Evolutionary conservation across 1,140 invertebrate species (phyloP).

Genomic region (Formica selysi): DNA sequence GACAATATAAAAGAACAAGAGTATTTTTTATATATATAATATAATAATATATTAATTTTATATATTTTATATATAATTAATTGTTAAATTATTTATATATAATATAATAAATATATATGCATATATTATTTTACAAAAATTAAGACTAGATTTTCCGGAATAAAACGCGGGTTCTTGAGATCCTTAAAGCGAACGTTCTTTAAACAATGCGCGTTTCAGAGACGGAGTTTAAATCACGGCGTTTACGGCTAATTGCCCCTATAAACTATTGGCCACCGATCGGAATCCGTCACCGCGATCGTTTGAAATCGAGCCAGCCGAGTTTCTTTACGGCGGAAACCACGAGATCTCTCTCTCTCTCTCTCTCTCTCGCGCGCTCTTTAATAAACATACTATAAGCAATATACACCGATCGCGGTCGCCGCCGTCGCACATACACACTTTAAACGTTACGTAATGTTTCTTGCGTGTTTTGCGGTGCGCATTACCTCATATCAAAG

Average conservation of each 20-base stretch:
- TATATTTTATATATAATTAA: background rate
- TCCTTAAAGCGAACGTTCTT: background rate
- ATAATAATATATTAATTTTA: too few species aligned
- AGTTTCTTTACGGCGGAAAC: slow-evolving; percentile 64
- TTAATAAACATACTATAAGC: slow-evolving; percentile 66
- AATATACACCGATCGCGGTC: slow-evolving; percentile 13
- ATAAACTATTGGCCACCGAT: slow-evolving; percentile 25
- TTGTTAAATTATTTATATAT: background rate
- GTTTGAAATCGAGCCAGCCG: slow-evolving; percentile 22
- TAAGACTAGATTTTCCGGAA: background rate
- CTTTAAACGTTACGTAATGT: slow-evolving; percentile 76
- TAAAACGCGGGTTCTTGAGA: background rate
- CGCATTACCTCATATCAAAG: slow-evolving; percentile 80
- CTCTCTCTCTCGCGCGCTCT: slow-evolving; percentile 27
- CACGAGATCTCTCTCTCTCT: background rate
- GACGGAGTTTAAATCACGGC: background rate
- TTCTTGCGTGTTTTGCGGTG: slow-evolving; percentile 77
- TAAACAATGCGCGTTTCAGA: background rate
- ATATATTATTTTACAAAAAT: background rate
- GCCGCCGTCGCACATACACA: slow-evolving; percentile 46
- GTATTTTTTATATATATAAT: too few species aligned
- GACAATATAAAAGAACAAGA: too few species aligned
- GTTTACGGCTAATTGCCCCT: slow-evolving; percentile 4
- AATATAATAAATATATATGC: background rate
- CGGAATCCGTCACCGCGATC: background rate